phyloP scores from a whole-genome alignment of 2,113 vertebrate genomes.

The Eulemur macaco region DNA sequence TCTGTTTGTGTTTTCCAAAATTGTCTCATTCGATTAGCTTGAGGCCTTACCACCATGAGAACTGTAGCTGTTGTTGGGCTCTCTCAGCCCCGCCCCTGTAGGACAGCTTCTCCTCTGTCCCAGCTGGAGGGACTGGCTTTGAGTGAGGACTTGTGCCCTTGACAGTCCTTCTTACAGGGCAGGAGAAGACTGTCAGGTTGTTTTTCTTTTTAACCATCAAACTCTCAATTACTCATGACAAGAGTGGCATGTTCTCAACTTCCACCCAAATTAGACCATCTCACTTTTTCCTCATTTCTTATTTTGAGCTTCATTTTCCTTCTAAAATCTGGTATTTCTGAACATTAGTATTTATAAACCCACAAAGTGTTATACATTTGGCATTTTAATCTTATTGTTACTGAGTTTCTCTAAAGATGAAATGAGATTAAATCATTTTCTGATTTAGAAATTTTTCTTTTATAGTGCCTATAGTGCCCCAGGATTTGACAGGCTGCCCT shows the following conservation, averaged over 20 bases:
- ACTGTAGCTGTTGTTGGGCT: not conserved
- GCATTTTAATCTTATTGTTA: not conserved
- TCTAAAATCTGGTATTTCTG: not conserved
- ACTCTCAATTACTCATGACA: not conserved
- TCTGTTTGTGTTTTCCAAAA: not conserved
- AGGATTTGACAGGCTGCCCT: not conserved
- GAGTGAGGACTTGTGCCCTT: not conserved
- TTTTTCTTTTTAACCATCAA: not conserved
- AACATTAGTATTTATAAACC: not conserved
- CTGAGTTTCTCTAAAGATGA: not conserved
- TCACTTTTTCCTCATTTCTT: not conserved
- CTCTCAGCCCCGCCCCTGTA: no score
- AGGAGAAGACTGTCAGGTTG: not conserved
- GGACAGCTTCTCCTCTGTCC: not conserved
- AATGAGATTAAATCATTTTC: not conserved
- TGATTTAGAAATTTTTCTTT: not conserved
- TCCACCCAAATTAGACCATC: not conserved
- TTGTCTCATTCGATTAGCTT: not conserved
- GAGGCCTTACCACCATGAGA: not conserved
- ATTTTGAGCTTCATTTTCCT: not conserved
- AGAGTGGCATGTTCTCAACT: not conserved
- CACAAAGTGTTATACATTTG: not conserved
- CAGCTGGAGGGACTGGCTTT: not conserved
- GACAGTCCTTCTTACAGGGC: not conserved
- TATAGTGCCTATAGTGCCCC: fast-evolving